phyloP scores from a whole-genome alignment of 2,113 vertebrate genomes.

The Seriola quinqueradiata region DNA sequence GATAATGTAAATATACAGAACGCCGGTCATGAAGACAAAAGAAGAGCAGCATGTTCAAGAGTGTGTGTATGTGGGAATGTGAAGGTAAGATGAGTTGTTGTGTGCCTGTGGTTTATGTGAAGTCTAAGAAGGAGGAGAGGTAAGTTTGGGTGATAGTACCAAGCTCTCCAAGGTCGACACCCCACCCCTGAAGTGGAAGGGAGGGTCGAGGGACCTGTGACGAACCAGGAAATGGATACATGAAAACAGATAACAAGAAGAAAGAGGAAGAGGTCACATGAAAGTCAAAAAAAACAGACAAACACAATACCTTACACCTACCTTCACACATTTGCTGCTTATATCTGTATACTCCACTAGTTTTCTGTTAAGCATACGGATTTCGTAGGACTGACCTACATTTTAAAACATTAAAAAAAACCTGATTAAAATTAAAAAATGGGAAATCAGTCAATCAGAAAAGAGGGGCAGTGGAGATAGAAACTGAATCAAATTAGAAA shows the following conservation, averaged over 20 bases:
- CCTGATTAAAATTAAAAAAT: slow-evolving; percentile 78
- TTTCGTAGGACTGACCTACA: slow-evolving; percentile 98
- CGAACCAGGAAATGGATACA: slow-evolving; percentile 56
- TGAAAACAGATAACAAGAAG: slow-evolving; percentile 52
- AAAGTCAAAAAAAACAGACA: slow-evolving; percentile 60
- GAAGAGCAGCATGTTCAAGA: background rate
- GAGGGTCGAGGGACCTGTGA: slow-evolving; percentile 60
- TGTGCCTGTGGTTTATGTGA: slow-evolving; percentile 22
- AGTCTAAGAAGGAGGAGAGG: slow-evolving; percentile 23
- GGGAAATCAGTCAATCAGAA: slow-evolving; percentile 72
- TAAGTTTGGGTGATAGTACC: slow-evolving; percentile 68
- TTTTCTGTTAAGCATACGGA: slow-evolving; percentile 95
- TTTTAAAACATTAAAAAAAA: slow-evolving; percentile 83
- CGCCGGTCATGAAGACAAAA: slow-evolving; percentile 17
- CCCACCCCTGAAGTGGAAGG: slow-evolving; percentile 59
- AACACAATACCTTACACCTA: slow-evolving; percentile 81
- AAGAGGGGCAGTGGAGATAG: slow-evolving; percentile 66
- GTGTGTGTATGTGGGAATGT: slow-evolving; percentile 1
- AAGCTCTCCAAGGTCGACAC: slow-evolving; percentile 50
- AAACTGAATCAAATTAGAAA: slow-evolving; percentile 55
- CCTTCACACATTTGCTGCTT: slow-evolving; percentile 95
- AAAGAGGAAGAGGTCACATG: slow-evolving; percentile 59
- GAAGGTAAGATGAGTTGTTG: slow-evolving; percentile 10
- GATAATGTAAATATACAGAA: background rate
- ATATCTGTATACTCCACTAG: slow-evolving; percentile 94